Evolutionary conservation across 2,797 vertebrate species (phyloP).

Genomic region (Microchirus variegatus): DNA sequence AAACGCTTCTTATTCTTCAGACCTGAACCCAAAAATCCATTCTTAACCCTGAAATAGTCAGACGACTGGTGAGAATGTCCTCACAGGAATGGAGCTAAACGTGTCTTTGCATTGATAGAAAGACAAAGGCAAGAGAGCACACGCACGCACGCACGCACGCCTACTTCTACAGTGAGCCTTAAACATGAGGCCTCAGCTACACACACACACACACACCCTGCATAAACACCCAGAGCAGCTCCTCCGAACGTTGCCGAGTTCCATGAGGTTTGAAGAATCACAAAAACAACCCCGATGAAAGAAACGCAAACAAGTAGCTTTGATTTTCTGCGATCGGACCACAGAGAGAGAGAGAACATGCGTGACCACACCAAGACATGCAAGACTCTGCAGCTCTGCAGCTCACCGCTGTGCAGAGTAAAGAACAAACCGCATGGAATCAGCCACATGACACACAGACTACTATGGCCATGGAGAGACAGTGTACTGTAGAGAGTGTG

Average conservation of each 20-base stretch:
- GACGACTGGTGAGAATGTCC: too few species aligned
- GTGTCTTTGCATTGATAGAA: background rate
- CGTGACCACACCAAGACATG: constrained; percentile 11
- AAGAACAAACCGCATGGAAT: constrained; percentile 57
- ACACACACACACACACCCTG: background rate
- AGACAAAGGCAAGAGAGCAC: too few species aligned
- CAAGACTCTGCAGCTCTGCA: constrained; percentile 29
- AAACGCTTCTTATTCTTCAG: too few species aligned
- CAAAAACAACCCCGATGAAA: constrained; percentile 18
- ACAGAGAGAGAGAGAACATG: constrained; percentile 10
- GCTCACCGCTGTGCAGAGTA: constrained; percentile 41
- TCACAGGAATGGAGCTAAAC: background rate
- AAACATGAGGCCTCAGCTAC: constrained; percentile 17
- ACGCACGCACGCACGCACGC: too few species aligned
- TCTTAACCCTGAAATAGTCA: too few species aligned
- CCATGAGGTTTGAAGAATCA: constrained; percentile 4
- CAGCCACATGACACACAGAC: constrained; percentile 14
- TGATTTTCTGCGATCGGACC: constrained; percentile 17
- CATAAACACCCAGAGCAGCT: constrained; percentile 26
- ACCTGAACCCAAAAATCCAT: too few species aligned
- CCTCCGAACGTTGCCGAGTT: constrained; percentile 6
- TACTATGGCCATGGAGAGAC: constrained; percentile 11
- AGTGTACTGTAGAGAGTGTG: constrained; percentile 9
- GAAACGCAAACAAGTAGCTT: constrained; percentile 19
- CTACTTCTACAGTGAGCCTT: constrained; percentile 26